These are phyloP conservation scores for Xestoiulus laeticollis DNA, from an alignment of 2,888 invertebrate species.

Conservation along the genomic window DNA sequence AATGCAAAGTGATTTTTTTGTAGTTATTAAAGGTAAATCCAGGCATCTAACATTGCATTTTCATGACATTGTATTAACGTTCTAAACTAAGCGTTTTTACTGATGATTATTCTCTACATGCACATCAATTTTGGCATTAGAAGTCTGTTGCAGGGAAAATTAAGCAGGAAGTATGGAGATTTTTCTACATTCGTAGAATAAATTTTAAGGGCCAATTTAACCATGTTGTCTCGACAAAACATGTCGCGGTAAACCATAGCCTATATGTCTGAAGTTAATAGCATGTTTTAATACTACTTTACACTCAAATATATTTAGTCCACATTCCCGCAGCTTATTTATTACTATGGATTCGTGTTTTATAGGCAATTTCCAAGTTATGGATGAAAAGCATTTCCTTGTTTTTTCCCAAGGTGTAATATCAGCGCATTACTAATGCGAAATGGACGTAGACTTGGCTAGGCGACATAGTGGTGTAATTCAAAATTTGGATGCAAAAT, in stretches of 20 bases:
- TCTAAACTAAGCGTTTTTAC: too few relatives aligned
- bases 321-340: neutral
- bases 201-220: neutral
- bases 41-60: too few relatives aligned
- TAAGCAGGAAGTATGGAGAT: too few relatives aligned
- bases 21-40: too few relatives aligned
- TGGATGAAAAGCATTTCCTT: constrained; percentile 22
- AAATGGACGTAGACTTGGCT: neutral
- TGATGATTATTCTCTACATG: too few relatives aligned
- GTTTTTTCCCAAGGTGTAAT: neutral
- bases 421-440: neutral
- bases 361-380: neutral
- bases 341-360: neutral
- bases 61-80: too few relatives aligned
- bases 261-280: neutral
- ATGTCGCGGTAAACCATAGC: neutral
- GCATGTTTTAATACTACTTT: neutral
- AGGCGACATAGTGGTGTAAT: constrained; percentile 16
- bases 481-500: constrained; percentile 35
- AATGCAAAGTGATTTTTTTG: too few relatives aligned
- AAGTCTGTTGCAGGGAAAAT: too few relatives aligned
- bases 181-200: neutral
- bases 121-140: too few relatives aligned
- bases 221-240: neutral
- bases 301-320: neutral